phyloP scores from a whole-genome alignment of 2,888 invertebrate genomes.

The Masnerella sp. region DNA sequence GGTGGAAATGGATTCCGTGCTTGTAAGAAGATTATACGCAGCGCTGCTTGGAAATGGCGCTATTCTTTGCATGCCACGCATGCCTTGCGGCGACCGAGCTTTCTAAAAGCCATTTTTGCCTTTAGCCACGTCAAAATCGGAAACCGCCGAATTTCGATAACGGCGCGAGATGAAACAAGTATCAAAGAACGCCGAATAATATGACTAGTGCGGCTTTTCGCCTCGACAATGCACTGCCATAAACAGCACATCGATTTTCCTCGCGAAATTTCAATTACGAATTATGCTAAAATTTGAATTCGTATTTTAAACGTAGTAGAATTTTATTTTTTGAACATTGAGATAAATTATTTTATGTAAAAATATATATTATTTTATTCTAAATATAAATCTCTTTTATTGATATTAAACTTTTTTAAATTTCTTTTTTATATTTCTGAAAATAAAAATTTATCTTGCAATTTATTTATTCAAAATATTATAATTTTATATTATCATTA shows the following conservation, averaged over 20 bases:
- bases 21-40: constrained; percentile 32
- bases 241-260: not conserved
- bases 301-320: too few species aligned
- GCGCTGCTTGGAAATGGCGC: constrained; percentile 13
- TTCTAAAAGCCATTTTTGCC: constrained; percentile 53
- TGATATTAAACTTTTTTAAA: too few species aligned
- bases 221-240: not conserved
- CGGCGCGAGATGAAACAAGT: constrained; percentile 37
- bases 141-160: constrained; percentile 49
- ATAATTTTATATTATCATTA: too few species aligned
- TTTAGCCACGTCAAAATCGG: constrained; percentile 45
- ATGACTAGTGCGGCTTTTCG: constrained; percentile 3
- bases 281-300: too few species aligned
- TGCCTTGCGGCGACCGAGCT: constrained; percentile 24
- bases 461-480: too few species aligned
- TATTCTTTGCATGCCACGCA: constrained; percentile 39
- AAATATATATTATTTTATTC: too few species aligned
- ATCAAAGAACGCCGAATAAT: constrained; percentile 33
- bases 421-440: too few species aligned
- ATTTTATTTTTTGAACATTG: too few species aligned
- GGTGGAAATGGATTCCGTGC: constrained; percentile 22
- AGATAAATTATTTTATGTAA: too few species aligned
- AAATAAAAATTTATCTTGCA: too few species aligned
- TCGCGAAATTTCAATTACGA: too few species aligned
- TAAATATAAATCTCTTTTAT: too few species aligned